Conservation (phyloP, 2,888 invertebrate species). For the Lumbricus terrestris region DNA sequence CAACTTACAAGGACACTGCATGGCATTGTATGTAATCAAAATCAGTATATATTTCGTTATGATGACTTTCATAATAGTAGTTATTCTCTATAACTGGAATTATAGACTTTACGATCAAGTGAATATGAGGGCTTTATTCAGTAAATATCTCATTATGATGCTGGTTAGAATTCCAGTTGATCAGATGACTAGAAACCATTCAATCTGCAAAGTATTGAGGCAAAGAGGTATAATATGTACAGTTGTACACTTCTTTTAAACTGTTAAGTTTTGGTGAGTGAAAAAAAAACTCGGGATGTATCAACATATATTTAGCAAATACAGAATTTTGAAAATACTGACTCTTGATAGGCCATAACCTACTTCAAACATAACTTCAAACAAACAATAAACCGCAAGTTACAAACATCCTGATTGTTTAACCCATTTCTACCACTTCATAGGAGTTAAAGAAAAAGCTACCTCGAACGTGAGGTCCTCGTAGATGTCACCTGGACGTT, state of each 20-base stretch:
- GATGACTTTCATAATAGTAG: no score
- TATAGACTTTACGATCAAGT: no score
- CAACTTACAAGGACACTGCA: background rate
- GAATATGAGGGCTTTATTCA: background rate
- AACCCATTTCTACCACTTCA: background rate
- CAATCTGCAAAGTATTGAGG: background rate
- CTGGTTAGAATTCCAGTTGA: background rate
- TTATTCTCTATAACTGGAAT: no score
- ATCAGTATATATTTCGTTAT: background rate
- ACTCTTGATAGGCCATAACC: no score
- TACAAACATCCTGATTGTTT: no score
- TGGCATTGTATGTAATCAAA: no score
- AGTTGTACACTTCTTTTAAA: background rate
- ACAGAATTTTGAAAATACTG: no score
- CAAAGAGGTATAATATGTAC: background rate
- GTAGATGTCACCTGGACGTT: constrained; percentile 47
- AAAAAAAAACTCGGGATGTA: background rate
- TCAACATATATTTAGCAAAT: no score
- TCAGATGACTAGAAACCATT: background rate
- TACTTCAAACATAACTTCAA: no score
- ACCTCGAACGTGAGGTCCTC: constrained; percentile 52
- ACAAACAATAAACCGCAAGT: no score
- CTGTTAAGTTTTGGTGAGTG: background rate
- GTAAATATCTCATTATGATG: background rate
- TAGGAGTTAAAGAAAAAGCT: background rate